A percentile compares a stretch with the other conserved stretches of the same genome.
phyloP scores from a whole-genome alignment of 2,113 vertebrate species.

The Percina caprodes region DNA sequence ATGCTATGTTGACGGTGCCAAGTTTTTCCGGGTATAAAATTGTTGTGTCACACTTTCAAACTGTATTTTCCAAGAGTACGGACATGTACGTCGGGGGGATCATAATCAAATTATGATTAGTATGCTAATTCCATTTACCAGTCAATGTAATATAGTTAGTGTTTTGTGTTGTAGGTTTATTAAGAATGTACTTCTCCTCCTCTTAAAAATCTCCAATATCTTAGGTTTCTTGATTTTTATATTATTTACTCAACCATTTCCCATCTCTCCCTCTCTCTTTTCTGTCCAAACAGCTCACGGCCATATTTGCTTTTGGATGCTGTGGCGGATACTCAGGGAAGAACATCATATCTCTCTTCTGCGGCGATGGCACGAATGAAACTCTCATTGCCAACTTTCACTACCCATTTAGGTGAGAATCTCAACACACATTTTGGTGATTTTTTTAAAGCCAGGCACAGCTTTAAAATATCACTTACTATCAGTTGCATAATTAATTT shows the following conservation, averaged over 20 bases:
- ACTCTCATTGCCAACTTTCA: slow-evolving; percentile 85
- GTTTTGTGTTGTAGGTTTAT: background rate
- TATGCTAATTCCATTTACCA: background rate
- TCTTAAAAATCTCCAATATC: background rate
- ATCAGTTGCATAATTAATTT: background rate
- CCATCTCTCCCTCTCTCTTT: slow-evolving; percentile 16
- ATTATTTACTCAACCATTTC: background rate
- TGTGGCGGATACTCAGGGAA: slow-evolving; percentile 90
- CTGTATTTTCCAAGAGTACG: background rate
- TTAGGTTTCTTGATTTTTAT: background rate
- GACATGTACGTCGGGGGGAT: background rate
- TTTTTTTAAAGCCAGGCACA: background rate
- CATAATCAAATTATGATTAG: background rate
- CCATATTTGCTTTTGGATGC: slow-evolving; percentile 90
- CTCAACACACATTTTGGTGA: background rate
- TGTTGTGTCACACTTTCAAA: background rate
- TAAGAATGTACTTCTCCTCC: too few species aligned
- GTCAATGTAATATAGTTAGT: background rate
- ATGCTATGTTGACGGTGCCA: slow-evolving; percentile 3
- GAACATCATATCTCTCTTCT: slow-evolving; percentile 86
- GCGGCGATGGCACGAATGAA: slow-evolving; percentile 78
- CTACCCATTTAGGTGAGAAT: slow-evolving; percentile 93
- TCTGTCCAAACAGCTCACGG: slow-evolving; percentile 84
- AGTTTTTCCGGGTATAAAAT: slow-evolving; percentile 16
- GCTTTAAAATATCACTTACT: background rate